A percentile compares a stretch with the other conserved stretches of the same genome.
Conservation (phyloP, 2,888 invertebrate genomes). For the Psylliodes chrysocephalus region DNA sequence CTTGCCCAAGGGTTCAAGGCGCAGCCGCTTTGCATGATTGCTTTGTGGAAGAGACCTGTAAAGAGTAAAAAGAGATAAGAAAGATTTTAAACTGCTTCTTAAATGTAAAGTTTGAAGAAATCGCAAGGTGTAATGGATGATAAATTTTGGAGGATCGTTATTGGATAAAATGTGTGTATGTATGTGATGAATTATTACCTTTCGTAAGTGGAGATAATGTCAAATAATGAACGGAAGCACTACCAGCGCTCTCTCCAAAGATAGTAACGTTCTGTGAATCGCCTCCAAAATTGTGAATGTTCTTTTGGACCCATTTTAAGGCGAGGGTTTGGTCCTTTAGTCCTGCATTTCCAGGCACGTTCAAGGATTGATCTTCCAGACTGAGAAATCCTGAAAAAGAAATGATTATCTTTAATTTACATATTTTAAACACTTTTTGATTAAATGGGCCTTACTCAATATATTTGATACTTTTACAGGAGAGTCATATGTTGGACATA, state of each 20-base stretch:
- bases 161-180: too few relatives aligned
- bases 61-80: too few relatives aligned
- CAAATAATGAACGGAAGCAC: slow-evolving; percentile 65
- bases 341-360: slow-evolving; percentile 68
- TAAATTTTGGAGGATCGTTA: too few relatives aligned
- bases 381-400: slow-evolving; percentile 64
- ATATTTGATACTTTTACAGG: too few relatives aligned
- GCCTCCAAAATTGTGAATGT: slow-evolving; percentile 66
- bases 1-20: slow-evolving; percentile 54
- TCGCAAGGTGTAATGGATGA: too few relatives aligned
- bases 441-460: too few relatives aligned
- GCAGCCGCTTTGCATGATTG: slow-evolving; percentile 57
- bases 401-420: too few relatives aligned
- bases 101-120: too few relatives aligned
- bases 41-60: slow-evolving; percentile 58
- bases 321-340: slow-evolving; percentile 67
- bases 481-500: too few relatives aligned
- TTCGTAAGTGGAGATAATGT: slow-evolving; percentile 65
- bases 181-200: too few relatives aligned
- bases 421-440: too few relatives aligned
- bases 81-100: too few relatives aligned
- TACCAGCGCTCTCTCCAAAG: slow-evolving; percentile 69
- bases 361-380: slow-evolving; percentile 64
- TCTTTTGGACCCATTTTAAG: slow-evolving; percentile 66
- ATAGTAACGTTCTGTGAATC: slow-evolving; percentile 67